These are phyloP conservation scores for Glyptemys insculpta DNA, from an alignment of 2,797 vertebrate species.

Conservation along the genomic window DNA sequence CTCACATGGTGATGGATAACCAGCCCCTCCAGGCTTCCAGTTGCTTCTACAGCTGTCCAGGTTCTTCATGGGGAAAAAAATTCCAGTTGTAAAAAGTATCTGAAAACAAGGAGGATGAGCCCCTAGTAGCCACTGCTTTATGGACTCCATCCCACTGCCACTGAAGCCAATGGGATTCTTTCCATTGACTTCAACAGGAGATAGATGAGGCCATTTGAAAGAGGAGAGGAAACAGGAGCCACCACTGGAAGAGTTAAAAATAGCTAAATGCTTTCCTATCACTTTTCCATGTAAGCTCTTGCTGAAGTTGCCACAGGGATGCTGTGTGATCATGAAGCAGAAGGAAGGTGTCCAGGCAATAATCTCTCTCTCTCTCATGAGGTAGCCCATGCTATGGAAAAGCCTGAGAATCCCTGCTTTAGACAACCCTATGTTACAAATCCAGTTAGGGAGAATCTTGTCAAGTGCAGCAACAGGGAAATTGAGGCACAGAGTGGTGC, in stretches of 20 bases:
- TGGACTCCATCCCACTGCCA: neutral
- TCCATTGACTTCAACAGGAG: conserved; percentile 14
- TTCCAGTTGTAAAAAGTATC: neutral
- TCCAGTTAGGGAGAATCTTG: neutral
- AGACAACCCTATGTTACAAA: neutral
- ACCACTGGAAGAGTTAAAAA: conserved; percentile 55
- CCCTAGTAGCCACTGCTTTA: neutral
- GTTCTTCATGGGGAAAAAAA: neutral
- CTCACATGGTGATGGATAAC: neutral
- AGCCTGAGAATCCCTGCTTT: neutral
- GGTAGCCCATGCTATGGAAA: neutral
- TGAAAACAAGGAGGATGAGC: neutral
- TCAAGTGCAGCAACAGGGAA: neutral
- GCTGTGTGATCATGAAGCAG: conserved; percentile 37
- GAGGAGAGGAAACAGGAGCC: conserved; percentile 52
- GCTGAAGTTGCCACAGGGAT: conserved; percentile 59
- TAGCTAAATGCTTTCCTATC: conserved; percentile 46
- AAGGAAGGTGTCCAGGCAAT: neutral
- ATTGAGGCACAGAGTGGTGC: neutral
- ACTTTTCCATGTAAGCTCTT: conserved; percentile 55
- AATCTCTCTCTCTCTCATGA: neutral
- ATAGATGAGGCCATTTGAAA: conserved; percentile 43
- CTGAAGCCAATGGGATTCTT: neutral
- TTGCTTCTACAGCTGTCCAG: fast-evolving
- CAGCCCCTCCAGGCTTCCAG: neutral